These are phyloP conservation scores for Anagyrus pseudococci DNA, from an alignment of 2,888 invertebrate genomes.

Conservation along the genomic window DNA sequence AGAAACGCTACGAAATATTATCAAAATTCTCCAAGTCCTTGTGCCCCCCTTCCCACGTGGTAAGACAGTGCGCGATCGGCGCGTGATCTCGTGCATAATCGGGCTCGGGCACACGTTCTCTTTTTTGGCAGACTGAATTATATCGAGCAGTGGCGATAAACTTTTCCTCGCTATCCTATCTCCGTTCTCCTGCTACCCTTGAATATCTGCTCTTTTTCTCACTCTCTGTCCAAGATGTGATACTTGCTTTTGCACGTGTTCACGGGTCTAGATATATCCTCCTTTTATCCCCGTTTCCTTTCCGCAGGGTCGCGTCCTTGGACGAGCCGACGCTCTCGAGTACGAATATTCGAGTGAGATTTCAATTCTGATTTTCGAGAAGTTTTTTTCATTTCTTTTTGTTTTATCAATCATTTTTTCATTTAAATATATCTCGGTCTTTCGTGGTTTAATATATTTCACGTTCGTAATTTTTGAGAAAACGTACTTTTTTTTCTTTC, in stretches of 20 bases:
- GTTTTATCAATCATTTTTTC: no score
- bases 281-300: not conserved
- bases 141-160: constrained; percentile 18
- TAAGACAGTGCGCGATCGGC: no score
- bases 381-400: no score
- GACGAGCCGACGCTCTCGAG: constrained; percentile 29
- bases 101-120: constrained; percentile 9
- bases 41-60: no score
- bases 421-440: no score
- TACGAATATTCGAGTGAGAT: constrained; percentile 1
- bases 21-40: no score
- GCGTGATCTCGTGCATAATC: constrained; percentile 28
- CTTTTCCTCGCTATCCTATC: constrained; percentile 5
- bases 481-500: no score
- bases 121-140: constrained; percentile 23
- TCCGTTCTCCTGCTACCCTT: not conserved
- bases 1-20: no score
- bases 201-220: not conserved
- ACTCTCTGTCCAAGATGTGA: not conserved
- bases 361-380: not conserved
- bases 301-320: constrained; percentile 34
- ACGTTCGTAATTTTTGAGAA: no score
- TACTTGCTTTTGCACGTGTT: not conserved
- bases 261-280: not conserved
- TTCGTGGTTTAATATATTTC: no score